Percentiles rank a stretch among this genome's conserved stretches.
These are phyloP conservation scores for Nannobrachium achirus DNA, from an alignment of 2,113 vertebrate species.

Conservation along the genomic window DNA sequence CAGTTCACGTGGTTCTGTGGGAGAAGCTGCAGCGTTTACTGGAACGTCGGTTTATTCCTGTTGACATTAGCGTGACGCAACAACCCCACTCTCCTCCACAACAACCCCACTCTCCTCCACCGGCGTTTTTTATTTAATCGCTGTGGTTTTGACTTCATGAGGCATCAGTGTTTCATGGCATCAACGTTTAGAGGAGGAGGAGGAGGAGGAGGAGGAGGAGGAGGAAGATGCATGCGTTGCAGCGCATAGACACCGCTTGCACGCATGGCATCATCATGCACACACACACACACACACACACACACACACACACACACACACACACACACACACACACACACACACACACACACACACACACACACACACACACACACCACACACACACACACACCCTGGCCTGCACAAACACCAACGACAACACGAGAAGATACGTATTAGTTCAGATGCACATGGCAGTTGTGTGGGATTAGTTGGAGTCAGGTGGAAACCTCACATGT, in stretches of 20 bases:
- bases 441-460: conserved; percentile 15
- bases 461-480: too few relatives aligned
- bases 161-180: conserved; percentile 27
- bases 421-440: too few relatives aligned
- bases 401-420: too few relatives aligned
- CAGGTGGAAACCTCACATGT: too few relatives aligned
- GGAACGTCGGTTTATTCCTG: conserved; percentile 38
- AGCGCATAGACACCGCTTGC: neutral
- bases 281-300: neutral
- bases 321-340: neutral
- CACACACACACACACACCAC: conserved; percentile 6
- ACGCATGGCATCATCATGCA: neutral
- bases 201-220: neutral
- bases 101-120: conserved; percentile 15
- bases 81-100: conserved; percentile 15
- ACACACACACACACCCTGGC: conserved; percentile 1
- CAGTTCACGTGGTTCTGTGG: too few relatives aligned
- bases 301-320: conserved; percentile 29
- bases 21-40: too few relatives aligned
- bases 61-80: conserved; percentile 52
- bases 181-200: conserved; percentile 29
- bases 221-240: too few relatives aligned
- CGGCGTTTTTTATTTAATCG: conserved; percentile 45
- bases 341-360: conserved; percentile 5
- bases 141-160: conserved; percentile 47